Evolutionary conservation across 2,113 vertebrate species (phyloP).

Genomic region (Rallus limicola): DNA sequence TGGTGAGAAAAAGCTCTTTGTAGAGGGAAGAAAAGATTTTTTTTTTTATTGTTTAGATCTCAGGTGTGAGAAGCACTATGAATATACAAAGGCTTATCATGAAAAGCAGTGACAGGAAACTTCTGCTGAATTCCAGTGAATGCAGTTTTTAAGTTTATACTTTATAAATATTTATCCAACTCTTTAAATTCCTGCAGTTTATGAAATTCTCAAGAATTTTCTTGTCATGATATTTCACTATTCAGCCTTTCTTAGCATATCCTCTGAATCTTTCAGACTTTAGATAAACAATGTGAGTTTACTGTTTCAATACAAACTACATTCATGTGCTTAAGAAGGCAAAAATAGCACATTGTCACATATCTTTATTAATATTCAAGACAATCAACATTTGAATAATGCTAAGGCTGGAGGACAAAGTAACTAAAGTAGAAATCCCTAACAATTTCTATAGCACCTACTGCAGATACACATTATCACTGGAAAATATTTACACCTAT

Average conservation of each 20-base stretch:
- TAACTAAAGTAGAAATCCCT: background rate
- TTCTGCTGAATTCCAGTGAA: conserved; percentile 13
- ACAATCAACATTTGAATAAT: background rate
- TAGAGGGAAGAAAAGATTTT: background rate
- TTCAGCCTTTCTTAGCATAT: background rate
- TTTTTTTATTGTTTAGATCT: conserved; percentile 9
- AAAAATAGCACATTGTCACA: background rate
- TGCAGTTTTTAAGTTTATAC: conserved; percentile 12
- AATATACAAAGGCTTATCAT: conserved; percentile 29
- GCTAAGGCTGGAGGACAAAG: background rate
- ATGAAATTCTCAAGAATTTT: conserved; percentile 17
- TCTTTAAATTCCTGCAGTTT: background rate
- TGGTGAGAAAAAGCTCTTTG: background rate
- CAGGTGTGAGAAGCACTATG: background rate
- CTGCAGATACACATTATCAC: background rate
- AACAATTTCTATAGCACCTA: background rate
- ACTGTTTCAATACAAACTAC: background rate
- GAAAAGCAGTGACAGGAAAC: conserved; percentile 9
- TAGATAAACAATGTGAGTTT: background rate
- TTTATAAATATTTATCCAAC: conserved; percentile 60
- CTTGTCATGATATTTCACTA: background rate
- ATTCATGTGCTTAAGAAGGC: background rate
- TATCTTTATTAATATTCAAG: background rate
- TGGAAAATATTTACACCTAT: background rate
- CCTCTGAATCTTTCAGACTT: background rate